Evolutionary conservation across 2,113 vertebrate genomes (phyloP).

Genomic region (Copsychus sechellarum): DNA sequence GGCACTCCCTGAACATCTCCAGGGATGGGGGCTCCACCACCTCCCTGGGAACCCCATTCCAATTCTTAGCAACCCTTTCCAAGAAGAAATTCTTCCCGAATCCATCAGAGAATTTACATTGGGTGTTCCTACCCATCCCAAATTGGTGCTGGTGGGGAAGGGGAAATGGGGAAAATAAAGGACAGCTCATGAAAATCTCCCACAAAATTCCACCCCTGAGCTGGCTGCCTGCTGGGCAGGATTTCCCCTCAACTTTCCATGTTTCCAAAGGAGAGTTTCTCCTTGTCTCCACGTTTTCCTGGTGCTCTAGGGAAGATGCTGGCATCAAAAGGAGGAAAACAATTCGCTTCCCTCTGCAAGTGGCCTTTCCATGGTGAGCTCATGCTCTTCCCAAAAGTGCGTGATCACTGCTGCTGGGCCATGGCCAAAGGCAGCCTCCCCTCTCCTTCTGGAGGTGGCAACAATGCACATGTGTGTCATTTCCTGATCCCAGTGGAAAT

Average conservation of each 20-base stretch:
- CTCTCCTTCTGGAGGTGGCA: constrained; percentile 49
- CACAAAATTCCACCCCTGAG: neutral
- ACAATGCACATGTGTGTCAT: constrained; percentile 59
- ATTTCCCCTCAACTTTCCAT: rapidly evolving
- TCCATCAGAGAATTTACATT: neutral
- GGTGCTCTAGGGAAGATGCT: neutral
- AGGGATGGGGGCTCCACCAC: neutral
- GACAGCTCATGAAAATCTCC: neutral
- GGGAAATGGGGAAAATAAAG: neutral
- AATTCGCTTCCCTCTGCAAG: neutral
- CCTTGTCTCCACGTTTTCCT: neutral
- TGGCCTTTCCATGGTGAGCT: neutral
- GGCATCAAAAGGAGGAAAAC: neutral
- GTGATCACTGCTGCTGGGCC: constrained; percentile 19
- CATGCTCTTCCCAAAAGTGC: constrained; percentile 53
- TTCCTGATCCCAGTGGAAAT: constrained; percentile 38
- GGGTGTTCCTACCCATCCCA: neutral
- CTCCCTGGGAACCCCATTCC: neutral
- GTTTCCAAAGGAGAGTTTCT: neutral
- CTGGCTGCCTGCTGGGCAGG: neutral
- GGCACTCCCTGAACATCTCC: rapidly evolving
- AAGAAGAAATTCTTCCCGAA: neutral
- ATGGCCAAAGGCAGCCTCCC: constrained; percentile 11
- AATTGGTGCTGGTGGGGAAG: neutral
- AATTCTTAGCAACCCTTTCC: neutral